Evolutionary conservation across 2,797 vertebrate species (phyloP).

Genomic region (Enteromius afrohamiltoni): DNA sequence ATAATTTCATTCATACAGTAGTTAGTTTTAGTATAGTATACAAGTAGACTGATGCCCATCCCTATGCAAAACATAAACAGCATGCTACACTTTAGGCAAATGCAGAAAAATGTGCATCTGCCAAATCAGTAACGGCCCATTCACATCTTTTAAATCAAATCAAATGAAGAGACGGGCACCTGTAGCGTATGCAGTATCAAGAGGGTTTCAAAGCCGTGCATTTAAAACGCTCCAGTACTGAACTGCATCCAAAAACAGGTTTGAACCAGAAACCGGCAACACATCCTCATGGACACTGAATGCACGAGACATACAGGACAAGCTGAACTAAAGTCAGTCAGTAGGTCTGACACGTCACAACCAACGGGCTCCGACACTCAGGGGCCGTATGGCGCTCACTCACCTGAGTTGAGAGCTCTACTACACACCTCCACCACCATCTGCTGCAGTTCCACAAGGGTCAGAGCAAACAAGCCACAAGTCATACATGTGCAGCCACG

Average conservation of each 20-base stretch:
- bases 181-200: slow-evolving; percentile 15
- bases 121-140: slow-evolving; percentile 6
- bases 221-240: slow-evolving; percentile 19
- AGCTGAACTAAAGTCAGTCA: slow-evolving; percentile 28
- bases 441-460: slow-evolving; percentile 82
- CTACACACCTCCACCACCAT: slow-evolving; percentile 84
- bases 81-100: slow-evolving; percentile 26
- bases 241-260: slow-evolving; percentile 31
- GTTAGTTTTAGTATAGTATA: no score
- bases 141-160: slow-evolving; percentile 26
- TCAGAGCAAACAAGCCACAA: slow-evolving; percentile 79
- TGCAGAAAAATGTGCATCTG: slow-evolving; percentile 16
- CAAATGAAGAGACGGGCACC: slow-evolving; percentile 11
- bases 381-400: slow-evolving; percentile 70
- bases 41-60: slow-evolving; percentile 23
- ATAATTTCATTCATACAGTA: background rate
- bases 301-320: slow-evolving; percentile 49
- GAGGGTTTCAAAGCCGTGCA: slow-evolving; percentile 50
- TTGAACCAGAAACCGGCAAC: background rate
- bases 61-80: background rate
- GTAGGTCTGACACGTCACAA: slow-evolving; percentile 41
- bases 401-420: slow-evolving; percentile 80
- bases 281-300: slow-evolving; percentile 27
- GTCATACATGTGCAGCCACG: slow-evolving; percentile 66
- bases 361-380: background rate